phyloP scores from a whole-genome alignment of 2,888 invertebrate species.

The Melolontha melolontha region DNA sequence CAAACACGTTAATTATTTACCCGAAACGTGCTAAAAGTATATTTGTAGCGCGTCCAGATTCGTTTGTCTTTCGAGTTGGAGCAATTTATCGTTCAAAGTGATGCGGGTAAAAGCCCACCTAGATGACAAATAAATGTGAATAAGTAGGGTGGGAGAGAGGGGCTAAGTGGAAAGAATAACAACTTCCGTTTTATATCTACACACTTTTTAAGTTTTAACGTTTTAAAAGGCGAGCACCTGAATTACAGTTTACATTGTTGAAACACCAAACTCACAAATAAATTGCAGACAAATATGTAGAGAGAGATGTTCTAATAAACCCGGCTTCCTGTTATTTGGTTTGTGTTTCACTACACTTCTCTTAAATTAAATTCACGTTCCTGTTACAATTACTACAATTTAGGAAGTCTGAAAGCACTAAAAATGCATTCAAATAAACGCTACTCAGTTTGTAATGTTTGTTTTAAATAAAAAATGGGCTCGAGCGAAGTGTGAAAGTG shows the following conservation, averaged over 20 bases:
- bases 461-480: no score
- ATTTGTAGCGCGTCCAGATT: constrained; percentile 28
- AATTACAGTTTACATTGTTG: background rate
- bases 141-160: background rate
- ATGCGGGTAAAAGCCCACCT: constrained; percentile 28
- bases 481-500: no score
- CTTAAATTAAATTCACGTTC: no score
- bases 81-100: constrained; percentile 29
- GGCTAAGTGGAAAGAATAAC: constrained; percentile 36
- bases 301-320: no score
- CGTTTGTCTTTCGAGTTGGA: constrained; percentile 32
- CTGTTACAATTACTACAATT: no score
- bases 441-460: no score
- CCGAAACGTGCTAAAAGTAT: constrained; percentile 35
- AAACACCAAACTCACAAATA: no score
- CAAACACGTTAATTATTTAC: constrained; percentile 36
- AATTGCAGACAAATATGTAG: no score
- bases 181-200: constrained; percentile 32
- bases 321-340: no score
- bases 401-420: no score
- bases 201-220: constrained; percentile 11
- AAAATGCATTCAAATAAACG: no score
- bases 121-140: constrained; percentile 33
- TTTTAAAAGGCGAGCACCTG: constrained; percentile 26
- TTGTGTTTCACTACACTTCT: no score